A percentile compares a stretch with the other conserved stretches of the same genome.
Evolutionary conservation across 2,888 invertebrate species (phyloP).

Genomic region (Cremastinae sp.): DNA sequence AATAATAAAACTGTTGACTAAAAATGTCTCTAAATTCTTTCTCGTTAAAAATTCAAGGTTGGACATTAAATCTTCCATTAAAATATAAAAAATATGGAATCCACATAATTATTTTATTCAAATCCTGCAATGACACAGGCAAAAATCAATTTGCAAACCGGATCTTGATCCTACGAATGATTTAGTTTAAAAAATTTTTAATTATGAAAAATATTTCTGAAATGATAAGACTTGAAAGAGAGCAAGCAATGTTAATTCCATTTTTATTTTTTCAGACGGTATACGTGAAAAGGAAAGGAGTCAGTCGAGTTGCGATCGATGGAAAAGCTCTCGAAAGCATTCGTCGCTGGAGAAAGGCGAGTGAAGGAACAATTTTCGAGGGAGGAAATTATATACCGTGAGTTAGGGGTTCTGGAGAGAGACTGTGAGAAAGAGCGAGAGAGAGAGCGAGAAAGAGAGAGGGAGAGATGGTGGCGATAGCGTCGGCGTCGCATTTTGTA

Average conservation of each 20-base stretch:
- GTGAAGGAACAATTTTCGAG: constrained; percentile 67
- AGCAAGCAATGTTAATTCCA: background rate
- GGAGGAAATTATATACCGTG: constrained; percentile 68
- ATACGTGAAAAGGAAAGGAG: constrained; percentile 33
- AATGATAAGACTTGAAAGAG: background rate
- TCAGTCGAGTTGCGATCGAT: constrained; percentile 53
- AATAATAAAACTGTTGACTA: too few relatives aligned
- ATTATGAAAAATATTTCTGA: too few relatives aligned
- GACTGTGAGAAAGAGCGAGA: constrained; percentile 21
- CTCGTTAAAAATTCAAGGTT: too few relatives aligned
- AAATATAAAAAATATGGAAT: too few relatives aligned
- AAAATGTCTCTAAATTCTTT: too few relatives aligned
- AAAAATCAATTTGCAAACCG: too few relatives aligned
- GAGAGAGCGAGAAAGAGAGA: constrained; percentile 7
- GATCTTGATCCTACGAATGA: too few relatives aligned
- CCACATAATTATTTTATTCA: too few relatives aligned
- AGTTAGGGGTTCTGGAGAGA: constrained; percentile 42
- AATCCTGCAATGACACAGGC: too few relatives aligned
- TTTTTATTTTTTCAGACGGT: constrained; percentile 33
- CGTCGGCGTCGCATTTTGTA: constrained; percentile 62
- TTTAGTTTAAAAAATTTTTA: too few relatives aligned
- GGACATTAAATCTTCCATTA: too few relatives aligned
- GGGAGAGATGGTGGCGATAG: constrained; percentile 50
- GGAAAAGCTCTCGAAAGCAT: constrained; percentile 48
- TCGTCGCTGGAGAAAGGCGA: constrained; percentile 40